Conservation (phyloP, 1,140 invertebrate genomes). For the Saccostrea cuccullata region DNA sequence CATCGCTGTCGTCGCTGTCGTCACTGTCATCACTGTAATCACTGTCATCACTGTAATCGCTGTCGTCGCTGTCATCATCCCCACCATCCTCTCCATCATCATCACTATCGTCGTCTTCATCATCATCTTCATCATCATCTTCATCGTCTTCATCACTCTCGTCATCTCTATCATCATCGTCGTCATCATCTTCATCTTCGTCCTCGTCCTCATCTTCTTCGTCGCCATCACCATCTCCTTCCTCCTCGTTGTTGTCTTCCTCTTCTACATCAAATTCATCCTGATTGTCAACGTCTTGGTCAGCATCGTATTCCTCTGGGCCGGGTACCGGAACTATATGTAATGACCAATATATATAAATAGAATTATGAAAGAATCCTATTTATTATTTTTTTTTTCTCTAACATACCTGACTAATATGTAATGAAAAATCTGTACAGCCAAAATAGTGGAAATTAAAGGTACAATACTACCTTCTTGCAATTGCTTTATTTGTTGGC, state of each 20-base stretch:
- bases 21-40: not conserved
- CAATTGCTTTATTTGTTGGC: too few species aligned
- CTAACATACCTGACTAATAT: too few species aligned
- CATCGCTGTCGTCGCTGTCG: not conserved
- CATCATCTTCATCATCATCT: not conserved
- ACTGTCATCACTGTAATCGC: too few species aligned
- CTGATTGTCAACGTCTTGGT: slow-evolving; percentile 9
- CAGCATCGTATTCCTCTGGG: not conserved
- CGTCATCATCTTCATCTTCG: not conserved
- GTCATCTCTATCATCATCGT: too few species aligned
- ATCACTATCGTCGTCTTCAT: not conserved
- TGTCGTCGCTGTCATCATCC: not conserved
- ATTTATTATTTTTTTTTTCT: too few species aligned
- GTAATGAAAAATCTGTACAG: too few species aligned
- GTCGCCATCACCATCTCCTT: not conserved
- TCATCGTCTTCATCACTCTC: too few species aligned
- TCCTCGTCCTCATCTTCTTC: not conserved
- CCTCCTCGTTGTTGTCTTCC: slow-evolving; percentile 50
- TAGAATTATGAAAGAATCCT: too few species aligned
- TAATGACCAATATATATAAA: too few species aligned
- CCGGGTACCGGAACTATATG: too few species aligned
- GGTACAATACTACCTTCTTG: too few species aligned
- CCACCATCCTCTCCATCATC: not conserved
- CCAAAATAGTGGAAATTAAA: too few species aligned
- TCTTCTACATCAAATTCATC: slow-evolving; percentile 37